Conservation (phyloP, 1,140 invertebrate genomes). For the Samia ricini region DNA sequence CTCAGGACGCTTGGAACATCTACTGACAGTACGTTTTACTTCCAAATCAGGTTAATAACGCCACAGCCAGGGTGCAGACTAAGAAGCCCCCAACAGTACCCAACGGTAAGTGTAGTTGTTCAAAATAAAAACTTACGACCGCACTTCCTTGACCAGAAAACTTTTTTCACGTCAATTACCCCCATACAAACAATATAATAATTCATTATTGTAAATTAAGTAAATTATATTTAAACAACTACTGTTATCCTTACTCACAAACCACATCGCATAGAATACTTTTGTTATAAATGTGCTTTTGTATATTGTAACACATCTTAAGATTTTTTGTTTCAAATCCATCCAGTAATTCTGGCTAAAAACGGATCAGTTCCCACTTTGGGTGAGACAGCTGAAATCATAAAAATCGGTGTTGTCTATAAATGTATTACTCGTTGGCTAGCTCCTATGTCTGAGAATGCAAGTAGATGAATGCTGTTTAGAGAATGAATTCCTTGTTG, state of each 20-base stretch:
- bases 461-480: constrained; percentile 73
- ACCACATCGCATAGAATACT: background rate
- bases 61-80: constrained; percentile 97
- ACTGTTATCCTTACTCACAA: background rate
- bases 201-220: background rate
- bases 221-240: background rate
- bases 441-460: constrained; percentile 72
- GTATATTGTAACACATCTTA: constrained; percentile 57
- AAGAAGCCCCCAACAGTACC: constrained; percentile 96
- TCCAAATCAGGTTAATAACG: constrained; percentile 94
- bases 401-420: constrained; percentile 72
- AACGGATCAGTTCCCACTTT: constrained; percentile 84
- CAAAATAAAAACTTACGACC: background rate
- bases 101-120: constrained; percentile 86
- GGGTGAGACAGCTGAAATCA: constrained; percentile 82
- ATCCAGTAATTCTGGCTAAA: constrained; percentile 86
- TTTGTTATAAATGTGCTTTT: background rate
- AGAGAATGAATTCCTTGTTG: constrained; percentile 61
- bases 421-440: constrained; percentile 67
- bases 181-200: background rate
- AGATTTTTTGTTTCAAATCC: constrained; percentile 69
- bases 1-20: constrained; percentile 10
- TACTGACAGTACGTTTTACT: constrained; percentile 50
- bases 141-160: background rate
- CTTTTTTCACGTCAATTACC: background rate